Conservation (phyloP, 2,113 vertebrate species). For the Acrocephalus arundinaceus region DNA sequence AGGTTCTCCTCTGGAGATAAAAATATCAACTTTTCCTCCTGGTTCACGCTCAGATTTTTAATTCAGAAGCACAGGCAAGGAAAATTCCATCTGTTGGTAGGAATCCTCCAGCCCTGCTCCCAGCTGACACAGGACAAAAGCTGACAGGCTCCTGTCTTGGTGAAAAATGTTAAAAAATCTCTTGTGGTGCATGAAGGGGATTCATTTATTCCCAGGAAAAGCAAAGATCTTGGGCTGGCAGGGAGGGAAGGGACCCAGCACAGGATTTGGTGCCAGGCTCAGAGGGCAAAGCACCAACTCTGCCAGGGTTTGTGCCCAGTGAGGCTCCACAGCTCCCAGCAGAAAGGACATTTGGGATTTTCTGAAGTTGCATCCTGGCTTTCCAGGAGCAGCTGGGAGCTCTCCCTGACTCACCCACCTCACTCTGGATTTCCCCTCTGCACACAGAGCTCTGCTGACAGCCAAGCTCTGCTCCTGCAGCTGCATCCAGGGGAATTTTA, state of each 20-base stretch:
- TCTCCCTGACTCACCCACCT: neutral
- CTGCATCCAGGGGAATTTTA: neutral
- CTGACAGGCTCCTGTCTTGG: conserved; percentile 10
- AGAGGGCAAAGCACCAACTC: neutral
- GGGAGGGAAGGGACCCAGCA: neutral
- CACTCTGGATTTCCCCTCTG: neutral
- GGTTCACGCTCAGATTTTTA: neutral
- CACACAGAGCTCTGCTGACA: neutral
- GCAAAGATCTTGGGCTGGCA: neutral
- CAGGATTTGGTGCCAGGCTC: neutral
- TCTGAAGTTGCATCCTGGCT: neutral
- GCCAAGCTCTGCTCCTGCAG: neutral
- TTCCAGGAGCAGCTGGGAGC: neutral
- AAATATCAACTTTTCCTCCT: conserved; percentile 22
- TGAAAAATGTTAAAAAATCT: neutral
- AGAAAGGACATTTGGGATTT: neutral
- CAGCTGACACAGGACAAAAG: neutral
- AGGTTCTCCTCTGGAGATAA: neutral
- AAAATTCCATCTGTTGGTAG: conserved; percentile 42
- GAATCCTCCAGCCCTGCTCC: neutral
- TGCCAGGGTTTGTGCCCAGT: neutral
- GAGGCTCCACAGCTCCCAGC: neutral
- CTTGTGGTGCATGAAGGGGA: neutral
- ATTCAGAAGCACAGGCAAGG: conserved; percentile 37
- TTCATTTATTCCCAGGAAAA: neutral